A percentile compares a stretch with the other conserved stretches of the same genome.
Conservation (phyloP, 2,113 vertebrate species). For the Ibidorhyncha struthersii region DNA sequence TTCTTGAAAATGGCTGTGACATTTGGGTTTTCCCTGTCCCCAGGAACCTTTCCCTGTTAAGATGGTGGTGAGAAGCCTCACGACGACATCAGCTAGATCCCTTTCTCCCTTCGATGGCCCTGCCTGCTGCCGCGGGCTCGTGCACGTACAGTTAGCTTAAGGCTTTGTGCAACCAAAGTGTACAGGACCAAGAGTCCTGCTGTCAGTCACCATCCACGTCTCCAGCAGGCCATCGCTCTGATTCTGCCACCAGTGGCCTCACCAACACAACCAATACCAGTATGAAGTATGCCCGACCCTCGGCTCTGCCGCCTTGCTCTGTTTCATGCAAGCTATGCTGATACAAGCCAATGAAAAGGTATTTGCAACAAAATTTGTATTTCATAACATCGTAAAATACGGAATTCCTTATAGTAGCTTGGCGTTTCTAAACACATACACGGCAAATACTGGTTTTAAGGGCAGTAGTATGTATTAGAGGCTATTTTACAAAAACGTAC, state of each 20-base stretch:
- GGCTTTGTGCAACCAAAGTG: neutral
- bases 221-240: neutral
- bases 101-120: neutral
- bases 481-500: neutral
- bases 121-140: neutral
- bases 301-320: neutral
- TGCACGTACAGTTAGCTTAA: accelerated
- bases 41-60: neutral
- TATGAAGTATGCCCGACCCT: neutral
- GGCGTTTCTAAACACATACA: neutral
- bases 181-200: neutral
- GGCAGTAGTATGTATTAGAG: neutral
- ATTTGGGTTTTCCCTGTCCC: neutral
- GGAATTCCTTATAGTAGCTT: neutral
- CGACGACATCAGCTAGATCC: no score
- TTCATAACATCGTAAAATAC: neutral
- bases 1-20: neutral
- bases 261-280: neutral
- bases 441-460: neutral
- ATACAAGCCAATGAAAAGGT: neutral
- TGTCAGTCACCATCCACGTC: neutral
- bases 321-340: neutral
- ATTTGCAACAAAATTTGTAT: neutral
- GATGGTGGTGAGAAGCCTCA: neutral
- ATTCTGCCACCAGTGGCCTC: neutral